These are phyloP conservation scores for Drosophila nigrodunni DNA, from an alignment of 1,140 invertebrate species.

Conservation along the genomic window DNA sequence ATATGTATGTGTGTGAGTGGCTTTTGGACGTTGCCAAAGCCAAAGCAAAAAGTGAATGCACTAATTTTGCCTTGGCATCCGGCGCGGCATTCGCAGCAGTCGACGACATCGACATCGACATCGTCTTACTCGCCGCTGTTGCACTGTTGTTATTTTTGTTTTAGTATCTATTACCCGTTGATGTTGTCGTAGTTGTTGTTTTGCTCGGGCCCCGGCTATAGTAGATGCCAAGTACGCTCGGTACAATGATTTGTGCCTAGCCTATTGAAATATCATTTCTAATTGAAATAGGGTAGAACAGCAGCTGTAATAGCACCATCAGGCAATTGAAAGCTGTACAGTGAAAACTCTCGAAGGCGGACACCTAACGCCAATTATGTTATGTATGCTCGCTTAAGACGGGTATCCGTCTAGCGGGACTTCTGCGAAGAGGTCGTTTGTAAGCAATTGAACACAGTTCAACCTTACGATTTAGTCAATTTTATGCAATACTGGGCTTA, in stretches of 20 bases:
- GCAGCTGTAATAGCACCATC: neutral
- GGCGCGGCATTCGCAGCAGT: slow-evolving; percentile 60
- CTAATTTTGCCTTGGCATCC: slow-evolving; percentile 84
- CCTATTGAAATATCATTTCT: slow-evolving; percentile 66
- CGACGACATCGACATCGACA: slow-evolving; percentile 34
- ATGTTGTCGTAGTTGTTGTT: slow-evolving; percentile 20
- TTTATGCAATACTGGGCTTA: no score
- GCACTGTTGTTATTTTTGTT: slow-evolving; percentile 42
- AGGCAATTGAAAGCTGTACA: slow-evolving; percentile 38
- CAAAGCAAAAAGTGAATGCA: slow-evolving; percentile 81
- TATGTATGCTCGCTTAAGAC: no score
- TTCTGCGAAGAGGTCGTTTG: no score
- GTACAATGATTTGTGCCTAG: slow-evolving; percentile 54
- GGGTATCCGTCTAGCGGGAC: no score
- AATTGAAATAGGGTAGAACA: slow-evolving; percentile 62
- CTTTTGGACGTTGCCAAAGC: slow-evolving; percentile 51
- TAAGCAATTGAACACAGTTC: no score
- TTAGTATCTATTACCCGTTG: slow-evolving; percentile 67
- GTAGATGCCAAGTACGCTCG: slow-evolving; percentile 20
- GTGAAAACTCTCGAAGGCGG: no score
- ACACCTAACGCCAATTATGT: no score
- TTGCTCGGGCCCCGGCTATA: slow-evolving; percentile 45
- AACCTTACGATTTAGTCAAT: no score
- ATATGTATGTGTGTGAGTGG: slow-evolving; percentile 15
- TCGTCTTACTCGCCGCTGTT: slow-evolving; percentile 40